Base-by-base conservation (phyloP, 1,140 invertebrate species). In the Heliconius hewitsoni region DNA sequence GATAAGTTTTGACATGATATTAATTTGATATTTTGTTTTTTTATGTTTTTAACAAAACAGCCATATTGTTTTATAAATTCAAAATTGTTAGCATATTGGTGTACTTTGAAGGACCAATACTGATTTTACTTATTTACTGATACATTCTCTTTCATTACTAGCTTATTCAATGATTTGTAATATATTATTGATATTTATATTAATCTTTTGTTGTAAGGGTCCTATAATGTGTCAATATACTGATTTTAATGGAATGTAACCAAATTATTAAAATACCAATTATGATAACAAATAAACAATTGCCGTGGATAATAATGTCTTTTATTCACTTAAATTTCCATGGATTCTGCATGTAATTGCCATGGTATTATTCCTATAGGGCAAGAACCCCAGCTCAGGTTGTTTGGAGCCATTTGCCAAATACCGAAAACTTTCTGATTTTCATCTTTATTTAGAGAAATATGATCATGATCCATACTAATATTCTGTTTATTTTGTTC, bases 211-310 rank as follows among this genome's bases (percentile, higher is more conserved):
- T 89, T 89, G 87, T 93, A 90, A 89, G 90, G 86, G 73, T 89
- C 87, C 87, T 91, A 88, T 94, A 90, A 91, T 93, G 86, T 92
- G 91, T 94, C 91, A 92, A 92, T 90, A 91, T 89, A 85, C 87
- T 87, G 85, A 91, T 85, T 83, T 80, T 84, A 84, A 84, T 75
- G 81, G 83, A 93, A 91, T 94, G 91, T 94, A 94, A 94, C 92
- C 93, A 94, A 94, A 94, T 93, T 89, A 90, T 90, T 91, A 89
- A 90, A 93, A 94, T 94, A 92, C 91, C 93, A 91, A 91, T 86
- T 92, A 91, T 89, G 87, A 91, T 88, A 92, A 91, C 70, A 90
- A 92, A 89, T 90, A 92, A 93, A 91, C 85, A 92, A 91, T 89
- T 93, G 89, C 89, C 92, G 90, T 90, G 87, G 84, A 88, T 73